A percentile compares a stretch with the other conserved stretches of the same genome.
Evolutionary conservation across 2,113 vertebrate species (phyloP).

Genomic region (Platysternon megacephalum): DNA sequence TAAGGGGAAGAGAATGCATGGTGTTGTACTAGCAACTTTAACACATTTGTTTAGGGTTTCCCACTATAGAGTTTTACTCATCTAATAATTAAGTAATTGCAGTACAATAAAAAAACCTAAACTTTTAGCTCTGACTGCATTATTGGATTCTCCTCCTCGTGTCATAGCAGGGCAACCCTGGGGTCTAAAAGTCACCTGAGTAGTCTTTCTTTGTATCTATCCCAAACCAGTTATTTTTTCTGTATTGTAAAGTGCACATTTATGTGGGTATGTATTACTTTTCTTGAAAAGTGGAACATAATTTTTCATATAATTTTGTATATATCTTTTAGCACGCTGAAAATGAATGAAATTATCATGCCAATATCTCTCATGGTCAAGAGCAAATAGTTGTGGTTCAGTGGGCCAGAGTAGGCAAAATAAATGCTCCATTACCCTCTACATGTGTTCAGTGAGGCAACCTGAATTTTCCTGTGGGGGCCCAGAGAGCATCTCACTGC

Average conservation of each 20-base stretch:
- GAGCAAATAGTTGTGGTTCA: background rate
- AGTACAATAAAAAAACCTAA: background rate
- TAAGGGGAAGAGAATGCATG: background rate
- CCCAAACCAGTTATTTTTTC: background rate
- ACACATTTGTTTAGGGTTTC: background rate
- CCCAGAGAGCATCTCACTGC: too few relatives aligned
- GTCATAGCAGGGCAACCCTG: background rate
- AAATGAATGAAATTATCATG: background rate
- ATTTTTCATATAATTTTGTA: background rate
- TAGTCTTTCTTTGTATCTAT: background rate
- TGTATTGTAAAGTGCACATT: background rate
- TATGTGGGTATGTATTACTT: background rate
- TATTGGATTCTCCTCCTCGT: background rate
- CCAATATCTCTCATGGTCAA: background rate
- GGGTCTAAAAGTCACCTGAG: background rate
- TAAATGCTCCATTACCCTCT: too few relatives aligned
- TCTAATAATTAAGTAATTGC: background rate
- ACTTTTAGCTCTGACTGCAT: background rate
- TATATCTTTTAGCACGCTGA: background rate
- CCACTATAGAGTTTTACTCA: background rate
- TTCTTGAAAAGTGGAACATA: background rate
- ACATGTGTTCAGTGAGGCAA: too few relatives aligned
- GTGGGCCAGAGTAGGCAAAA: too few relatives aligned
- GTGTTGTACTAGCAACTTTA: background rate
- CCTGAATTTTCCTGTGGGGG: too few relatives aligned